Percentiles rank a stretch among this genome's conserved stretches.
Conservation (phyloP, 2,888 invertebrate species). For the Globia sparganii region DNA sequence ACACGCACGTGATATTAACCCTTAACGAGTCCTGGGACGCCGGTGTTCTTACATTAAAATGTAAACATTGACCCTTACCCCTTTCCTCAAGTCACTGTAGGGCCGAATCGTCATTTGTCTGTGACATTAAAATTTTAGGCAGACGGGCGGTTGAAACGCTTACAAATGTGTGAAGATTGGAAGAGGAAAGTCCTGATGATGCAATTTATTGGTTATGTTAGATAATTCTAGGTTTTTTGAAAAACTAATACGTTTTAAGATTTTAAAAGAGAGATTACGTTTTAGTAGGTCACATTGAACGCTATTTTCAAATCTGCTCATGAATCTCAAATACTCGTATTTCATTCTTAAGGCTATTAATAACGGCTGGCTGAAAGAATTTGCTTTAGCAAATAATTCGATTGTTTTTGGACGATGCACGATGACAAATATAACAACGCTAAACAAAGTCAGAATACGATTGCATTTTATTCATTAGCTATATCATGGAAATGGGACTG, state of each 20-base stretch:
- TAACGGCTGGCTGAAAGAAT: not conserved
- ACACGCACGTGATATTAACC: constrained; percentile 81
- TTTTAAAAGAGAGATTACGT: not conserved
- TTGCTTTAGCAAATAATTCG: not conserved
- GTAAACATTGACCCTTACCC: constrained; percentile 88
- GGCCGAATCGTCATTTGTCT: constrained; percentile 86
- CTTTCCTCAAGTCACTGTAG: constrained; percentile 81
- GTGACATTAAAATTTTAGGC: constrained; percentile 74
- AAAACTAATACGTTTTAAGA: not conserved
- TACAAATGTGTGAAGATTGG: not conserved
- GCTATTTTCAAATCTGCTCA: not conserved
- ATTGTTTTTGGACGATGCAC: not conserved
- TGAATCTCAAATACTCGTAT: not conserved
- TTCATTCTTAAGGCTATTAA: not conserved
- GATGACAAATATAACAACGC: not conserved
- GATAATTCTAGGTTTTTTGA: not conserved
- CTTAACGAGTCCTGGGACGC: constrained; percentile 81
- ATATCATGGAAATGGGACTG: not conserved
- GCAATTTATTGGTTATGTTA: not conserved
- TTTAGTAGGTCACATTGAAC: not conserved
- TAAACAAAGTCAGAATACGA: not conserved
- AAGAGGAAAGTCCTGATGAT: not conserved
- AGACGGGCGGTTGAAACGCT: constrained; percentile 73
- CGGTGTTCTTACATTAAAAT: constrained; percentile 88
- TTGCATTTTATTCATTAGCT: not conserved